Evolutionary conservation across 2,888 invertebrate genomes (phyloP).

Genomic region (Diaperis boleti): DNA sequence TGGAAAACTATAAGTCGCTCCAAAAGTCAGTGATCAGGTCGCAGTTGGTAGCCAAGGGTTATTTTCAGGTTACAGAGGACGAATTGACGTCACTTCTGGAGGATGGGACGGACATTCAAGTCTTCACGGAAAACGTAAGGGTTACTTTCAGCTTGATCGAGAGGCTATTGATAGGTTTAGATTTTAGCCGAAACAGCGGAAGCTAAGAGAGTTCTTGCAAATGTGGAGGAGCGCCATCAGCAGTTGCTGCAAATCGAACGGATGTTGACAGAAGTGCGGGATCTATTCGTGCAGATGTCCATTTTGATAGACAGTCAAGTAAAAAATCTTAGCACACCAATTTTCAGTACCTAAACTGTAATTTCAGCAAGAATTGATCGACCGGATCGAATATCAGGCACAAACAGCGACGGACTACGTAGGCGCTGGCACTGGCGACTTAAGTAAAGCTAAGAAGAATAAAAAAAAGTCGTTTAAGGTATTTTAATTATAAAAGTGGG

Average conservation of each 20-base stretch:
- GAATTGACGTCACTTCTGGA: conserved; percentile 65
- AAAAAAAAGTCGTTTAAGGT: conserved; percentile 70
- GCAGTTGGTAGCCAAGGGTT: conserved; percentile 68
- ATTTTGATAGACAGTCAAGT: conserved; percentile 83
- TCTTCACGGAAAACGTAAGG: conserved; percentile 70
- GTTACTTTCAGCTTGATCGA: conserved; percentile 40
- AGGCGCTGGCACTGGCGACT: conserved; percentile 69
- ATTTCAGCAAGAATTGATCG: conserved; percentile 75
- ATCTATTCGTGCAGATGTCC: conserved; percentile 87
- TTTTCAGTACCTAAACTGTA: conserved; percentile 34
- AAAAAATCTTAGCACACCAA: too few relatives aligned
- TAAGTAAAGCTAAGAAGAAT: conserved; percentile 69
- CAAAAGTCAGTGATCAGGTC: conserved; percentile 70
- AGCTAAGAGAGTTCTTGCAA: conserved; percentile 80
- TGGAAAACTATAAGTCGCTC: conserved; percentile 69
- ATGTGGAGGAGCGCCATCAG: conserved; percentile 84
- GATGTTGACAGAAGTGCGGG: conserved; percentile 81
- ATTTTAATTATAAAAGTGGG: conserved; percentile 37
- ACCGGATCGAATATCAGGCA: conserved; percentile 77
- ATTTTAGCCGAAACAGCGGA: conserved; percentile 84
- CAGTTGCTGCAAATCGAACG: conserved; percentile 86
- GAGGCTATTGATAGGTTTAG: conserved; percentile 65
- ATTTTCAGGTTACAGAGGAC: conserved; percentile 56
- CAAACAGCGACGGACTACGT: conserved; percentile 72
- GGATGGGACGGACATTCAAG: conserved; percentile 63